Base-by-base conservation (phyloP, 2,888 invertebrate genomes). In the Tetragonula carbonaria region DNA sequence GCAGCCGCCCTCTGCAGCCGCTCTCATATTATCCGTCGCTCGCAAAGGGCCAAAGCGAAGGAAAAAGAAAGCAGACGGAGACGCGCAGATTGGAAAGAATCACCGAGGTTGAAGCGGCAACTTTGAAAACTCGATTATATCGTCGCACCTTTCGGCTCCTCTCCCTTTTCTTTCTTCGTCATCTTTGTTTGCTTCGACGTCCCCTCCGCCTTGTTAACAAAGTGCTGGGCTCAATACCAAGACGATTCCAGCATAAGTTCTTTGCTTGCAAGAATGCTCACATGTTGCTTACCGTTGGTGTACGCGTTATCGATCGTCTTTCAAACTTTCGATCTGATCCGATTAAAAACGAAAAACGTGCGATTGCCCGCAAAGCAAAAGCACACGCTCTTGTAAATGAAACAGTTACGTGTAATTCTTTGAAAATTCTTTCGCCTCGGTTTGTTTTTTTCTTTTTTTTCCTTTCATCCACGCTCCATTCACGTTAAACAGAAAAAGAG, bases 11-110 rank as follows among this genome's bases (percentile, higher is more conserved):
- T 88, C 85, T 33, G 33, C 82, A 82, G 78, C 51, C 90, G 89
- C 93, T 93, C 93, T 93, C 91, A 93, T 93, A 93, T 94, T 94
- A 94, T 93, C 92, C 88, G 85, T 28, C 90, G 90, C 90, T 92
- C 90, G 91, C 84, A 74, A 53, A 74, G 86, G 80, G 76, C 59
- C 76, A 80, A 76, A 75, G 59, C 14, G 18, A 18, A 4, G 21
- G 66, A 0, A 28, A 63, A 4, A 38, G 21, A 38, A 13, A 63
- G 14, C 23, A 23, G 38, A 65, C 18, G 14, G 21, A 8, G n/a
- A 53, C 38, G 33, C 13, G 21, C 28, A 28, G 94, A 94, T 94
- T 94, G 93, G 93, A 93, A 92, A 92, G 93, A 93, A 93, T 93
- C 91, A 82, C 85, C 75, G 74, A 45, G 45, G 45, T 28, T 38